Percentiles rank a stretch among this genome's conserved stretches.
Conservation (phyloP, 1,140 invertebrate species). For the Episyrphus balteatus region DNA sequence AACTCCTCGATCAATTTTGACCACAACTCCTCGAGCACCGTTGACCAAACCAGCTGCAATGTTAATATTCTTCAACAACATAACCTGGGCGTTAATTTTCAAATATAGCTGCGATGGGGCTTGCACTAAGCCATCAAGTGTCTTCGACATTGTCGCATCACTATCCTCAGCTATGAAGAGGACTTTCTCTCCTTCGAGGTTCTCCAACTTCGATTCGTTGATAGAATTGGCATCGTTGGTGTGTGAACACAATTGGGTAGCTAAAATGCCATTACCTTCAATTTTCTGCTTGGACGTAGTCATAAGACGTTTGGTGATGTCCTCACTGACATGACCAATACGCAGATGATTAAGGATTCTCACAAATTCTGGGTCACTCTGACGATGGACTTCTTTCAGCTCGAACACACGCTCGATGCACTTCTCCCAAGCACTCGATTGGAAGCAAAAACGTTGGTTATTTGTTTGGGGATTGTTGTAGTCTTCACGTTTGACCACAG, state of each 20-base stretch:
- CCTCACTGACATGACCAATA: constrained; percentile 63
- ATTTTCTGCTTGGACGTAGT: constrained; percentile 64
- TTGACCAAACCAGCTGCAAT: constrained; percentile 78
- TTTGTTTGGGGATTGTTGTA: constrained; percentile 11
- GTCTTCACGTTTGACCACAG: constrained; percentile 50
- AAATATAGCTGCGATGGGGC: constrained; percentile 58
- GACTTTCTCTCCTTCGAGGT: constrained; percentile 50
- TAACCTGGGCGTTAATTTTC: constrained; percentile 79
- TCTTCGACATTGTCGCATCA: constrained; percentile 49
- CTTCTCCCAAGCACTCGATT: constrained; percentile 71
- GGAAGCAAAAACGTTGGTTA: constrained; percentile 73
- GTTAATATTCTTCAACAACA: constrained; percentile 87
- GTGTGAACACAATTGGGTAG: constrained; percentile 84
- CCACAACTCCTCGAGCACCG: constrained; percentile 80
- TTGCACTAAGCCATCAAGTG: constrained; percentile 65
- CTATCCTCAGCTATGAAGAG: constrained; percentile 68
- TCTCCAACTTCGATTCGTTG: constrained; percentile 66
- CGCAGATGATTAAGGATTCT: constrained; percentile 78
- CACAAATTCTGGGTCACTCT: constrained; percentile 77
- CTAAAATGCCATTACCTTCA: constrained; percentile 74
- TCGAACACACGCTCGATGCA: constrained; percentile 71
- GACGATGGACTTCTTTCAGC: constrained; percentile 72
- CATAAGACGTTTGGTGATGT: constrained; percentile 49
- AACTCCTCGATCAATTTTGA: constrained; percentile 60
- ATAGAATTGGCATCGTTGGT: constrained; percentile 83